Evolutionary conservation across 2,888 invertebrate species (phyloP).

Genomic region (Trichogramma evanescens): DNA sequence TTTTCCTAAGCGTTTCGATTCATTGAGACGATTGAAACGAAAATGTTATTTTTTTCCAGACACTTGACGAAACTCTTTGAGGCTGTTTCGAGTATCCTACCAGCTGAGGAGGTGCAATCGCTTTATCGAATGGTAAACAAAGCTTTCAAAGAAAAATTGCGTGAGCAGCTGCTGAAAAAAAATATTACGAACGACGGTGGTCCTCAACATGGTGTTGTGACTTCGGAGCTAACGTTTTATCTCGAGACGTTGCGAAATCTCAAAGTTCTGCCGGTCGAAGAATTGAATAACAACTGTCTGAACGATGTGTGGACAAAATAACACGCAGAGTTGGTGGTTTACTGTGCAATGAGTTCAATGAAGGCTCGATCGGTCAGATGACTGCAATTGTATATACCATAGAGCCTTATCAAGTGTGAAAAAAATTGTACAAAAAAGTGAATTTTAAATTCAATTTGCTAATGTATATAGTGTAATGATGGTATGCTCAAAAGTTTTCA

Average conservation of each 20-base stretch:
- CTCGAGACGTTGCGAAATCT: slow-evolving; percentile 77
- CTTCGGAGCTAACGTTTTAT: slow-evolving; percentile 85
- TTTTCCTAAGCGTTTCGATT: background rate
- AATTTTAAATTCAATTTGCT: too few relatives aligned
- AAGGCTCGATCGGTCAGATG: slow-evolving; percentile 37
- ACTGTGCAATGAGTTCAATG: slow-evolving; percentile 43
- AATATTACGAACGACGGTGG: slow-evolving; percentile 93
- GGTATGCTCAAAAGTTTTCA: too few relatives aligned
- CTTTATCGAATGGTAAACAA: slow-evolving; percentile 74
- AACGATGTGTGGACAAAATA: slow-evolving; percentile 77
- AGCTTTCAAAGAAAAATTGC: slow-evolving; percentile 78
- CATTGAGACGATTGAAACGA: background rate
- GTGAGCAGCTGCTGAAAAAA: slow-evolving; percentile 76
- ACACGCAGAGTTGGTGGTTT: slow-evolving; percentile 47
- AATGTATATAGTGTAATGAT: too few relatives aligned
- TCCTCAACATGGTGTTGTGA: slow-evolving; percentile 92
- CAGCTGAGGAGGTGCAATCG: slow-evolving; percentile 67
- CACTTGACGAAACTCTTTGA: slow-evolving; percentile 88
- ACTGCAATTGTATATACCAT: slow-evolving; percentile 20
- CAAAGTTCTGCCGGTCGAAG: slow-evolving; percentile 67
- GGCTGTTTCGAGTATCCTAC: slow-evolving; percentile 79
- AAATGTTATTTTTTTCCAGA: slow-evolving; percentile 45
- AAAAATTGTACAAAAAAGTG: slow-evolving; percentile 10
- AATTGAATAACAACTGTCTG: slow-evolving; percentile 68
- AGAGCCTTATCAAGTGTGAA: background rate